Conservation (phyloP, 2,113 vertebrate genomes). For the Microcebus murinus region DNA sequence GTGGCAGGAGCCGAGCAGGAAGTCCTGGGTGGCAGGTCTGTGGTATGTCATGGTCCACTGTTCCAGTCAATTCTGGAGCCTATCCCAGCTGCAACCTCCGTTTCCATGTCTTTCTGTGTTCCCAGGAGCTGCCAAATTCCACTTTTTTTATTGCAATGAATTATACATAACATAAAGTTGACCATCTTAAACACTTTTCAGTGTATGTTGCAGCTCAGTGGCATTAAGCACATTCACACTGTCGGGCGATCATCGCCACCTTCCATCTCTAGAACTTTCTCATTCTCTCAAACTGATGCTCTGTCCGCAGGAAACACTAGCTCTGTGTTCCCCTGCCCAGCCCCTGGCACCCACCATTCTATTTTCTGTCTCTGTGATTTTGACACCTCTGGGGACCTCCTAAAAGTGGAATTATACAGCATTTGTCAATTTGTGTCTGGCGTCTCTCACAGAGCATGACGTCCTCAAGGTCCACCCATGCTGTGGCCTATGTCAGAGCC, state of each 20-base stretch:
- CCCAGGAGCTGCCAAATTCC: neutral
- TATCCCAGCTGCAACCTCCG: too few relatives aligned
- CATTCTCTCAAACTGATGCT: neutral
- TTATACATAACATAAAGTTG: neutral
- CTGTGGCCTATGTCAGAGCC: too few relatives aligned
- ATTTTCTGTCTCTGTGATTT: neutral
- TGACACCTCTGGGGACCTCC: neutral
- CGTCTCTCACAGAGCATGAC: accelerated
- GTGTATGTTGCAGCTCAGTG: neutral
- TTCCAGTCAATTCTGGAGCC: neutral
- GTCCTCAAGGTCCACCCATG: accelerated
- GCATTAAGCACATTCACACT: neutral
- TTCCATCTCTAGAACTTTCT: neutral
- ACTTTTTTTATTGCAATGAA: neutral
- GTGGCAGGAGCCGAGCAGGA: neutral
- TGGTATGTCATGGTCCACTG: neutral
- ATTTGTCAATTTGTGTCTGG: neutral
- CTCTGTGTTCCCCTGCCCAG: neutral
- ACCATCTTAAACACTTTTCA: neutral
- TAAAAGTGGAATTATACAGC: neutral
- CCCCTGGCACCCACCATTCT: neutral
- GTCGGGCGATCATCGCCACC: accelerated
- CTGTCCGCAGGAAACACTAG: neutral
- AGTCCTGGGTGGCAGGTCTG: neutral
- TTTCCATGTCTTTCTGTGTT: neutral